Evolutionary conservation across 2,888 invertebrate species (phyloP).

Genomic region (Bhutanitis thaidina): DNA sequence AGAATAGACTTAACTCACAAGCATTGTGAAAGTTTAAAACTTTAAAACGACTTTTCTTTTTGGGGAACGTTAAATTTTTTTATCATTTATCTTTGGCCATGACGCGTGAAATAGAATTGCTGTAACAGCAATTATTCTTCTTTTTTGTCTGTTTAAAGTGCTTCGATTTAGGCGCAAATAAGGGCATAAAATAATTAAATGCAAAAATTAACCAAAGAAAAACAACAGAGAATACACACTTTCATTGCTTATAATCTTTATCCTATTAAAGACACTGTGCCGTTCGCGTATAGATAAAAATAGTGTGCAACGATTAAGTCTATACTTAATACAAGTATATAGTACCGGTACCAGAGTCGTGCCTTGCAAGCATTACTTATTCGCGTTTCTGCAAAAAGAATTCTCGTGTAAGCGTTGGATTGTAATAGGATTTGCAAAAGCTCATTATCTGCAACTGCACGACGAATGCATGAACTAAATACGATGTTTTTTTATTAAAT

Average conservation of each 20-base stretch:
- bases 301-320: background rate
- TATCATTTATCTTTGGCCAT: background rate
- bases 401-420: constrained; percentile 22
- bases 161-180: too few species aligned
- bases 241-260: background rate
- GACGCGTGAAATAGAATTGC: background rate
- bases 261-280: background rate
- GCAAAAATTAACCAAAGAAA: background rate
- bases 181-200: too few species aligned
- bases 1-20: too few species aligned
- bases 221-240: background rate
- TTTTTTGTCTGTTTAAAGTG: too few species aligned
- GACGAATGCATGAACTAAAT: constrained; percentile 7
- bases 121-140: background rate
- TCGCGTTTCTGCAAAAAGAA: constrained; percentile 19
- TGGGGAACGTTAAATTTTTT: constrained; percentile 2
- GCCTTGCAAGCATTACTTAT: constrained; percentile 13
- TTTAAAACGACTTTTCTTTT: background rate
- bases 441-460: constrained; percentile 29
- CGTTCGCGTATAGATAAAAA: background rate
- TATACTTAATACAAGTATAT: constrained; percentile 14
- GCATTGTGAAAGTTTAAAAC: too few species aligned
- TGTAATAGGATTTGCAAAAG: constrained; percentile 36
- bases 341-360: constrained; percentile 12
- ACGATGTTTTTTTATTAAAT: constrained; percentile 12